Evolutionary conservation across 2,797 vertebrate species (phyloP).

Genomic region (Pangasius krempfi): DNA sequence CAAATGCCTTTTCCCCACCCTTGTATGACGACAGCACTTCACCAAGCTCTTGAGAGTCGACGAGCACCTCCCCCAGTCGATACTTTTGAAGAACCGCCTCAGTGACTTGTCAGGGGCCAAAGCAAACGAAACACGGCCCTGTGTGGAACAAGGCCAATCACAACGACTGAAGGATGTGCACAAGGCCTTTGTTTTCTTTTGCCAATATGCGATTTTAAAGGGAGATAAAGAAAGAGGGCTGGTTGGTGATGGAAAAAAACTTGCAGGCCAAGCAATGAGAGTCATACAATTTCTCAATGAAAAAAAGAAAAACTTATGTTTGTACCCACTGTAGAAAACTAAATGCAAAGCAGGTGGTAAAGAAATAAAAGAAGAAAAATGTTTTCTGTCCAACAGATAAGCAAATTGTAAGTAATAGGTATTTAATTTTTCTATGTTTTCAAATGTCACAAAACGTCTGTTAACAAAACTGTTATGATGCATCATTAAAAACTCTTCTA

Average conservation of each 20-base stretch:
- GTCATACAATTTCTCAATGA: neutral
- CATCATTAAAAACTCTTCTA: neutral
- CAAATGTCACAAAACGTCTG: neutral
- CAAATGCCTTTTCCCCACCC: slow-evolving; percentile 75
- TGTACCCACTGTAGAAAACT: neutral
- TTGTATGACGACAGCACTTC: slow-evolving; percentile 68
- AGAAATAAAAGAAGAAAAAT: neutral
- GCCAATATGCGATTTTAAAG: slow-evolving; percentile 37
- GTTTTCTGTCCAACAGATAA: neutral
- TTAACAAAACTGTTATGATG: neutral
- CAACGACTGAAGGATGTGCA: slow-evolving; percentile 46
- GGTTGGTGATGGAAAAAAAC: neutral
- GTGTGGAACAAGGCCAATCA: slow-evolving; percentile 68
- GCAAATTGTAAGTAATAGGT: neutral
- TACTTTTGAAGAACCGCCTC: slow-evolving; percentile 71
- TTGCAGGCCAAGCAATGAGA: neutral
- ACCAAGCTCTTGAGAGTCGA: slow-evolving; percentile 72
- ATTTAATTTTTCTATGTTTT: neutral
- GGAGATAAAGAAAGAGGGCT: slow-evolving; percentile 24
- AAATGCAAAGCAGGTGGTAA: neutral
- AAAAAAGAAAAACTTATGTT: neutral
- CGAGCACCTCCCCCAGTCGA: slow-evolving; percentile 66
- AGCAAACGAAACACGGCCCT: slow-evolving; percentile 75
- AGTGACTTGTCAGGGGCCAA: slow-evolving; percentile 67
- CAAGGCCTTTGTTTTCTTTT: slow-evolving; percentile 41